phyloP scores from a whole-genome alignment of 2,797 vertebrate species.

The Miichthys miiuy region DNA sequence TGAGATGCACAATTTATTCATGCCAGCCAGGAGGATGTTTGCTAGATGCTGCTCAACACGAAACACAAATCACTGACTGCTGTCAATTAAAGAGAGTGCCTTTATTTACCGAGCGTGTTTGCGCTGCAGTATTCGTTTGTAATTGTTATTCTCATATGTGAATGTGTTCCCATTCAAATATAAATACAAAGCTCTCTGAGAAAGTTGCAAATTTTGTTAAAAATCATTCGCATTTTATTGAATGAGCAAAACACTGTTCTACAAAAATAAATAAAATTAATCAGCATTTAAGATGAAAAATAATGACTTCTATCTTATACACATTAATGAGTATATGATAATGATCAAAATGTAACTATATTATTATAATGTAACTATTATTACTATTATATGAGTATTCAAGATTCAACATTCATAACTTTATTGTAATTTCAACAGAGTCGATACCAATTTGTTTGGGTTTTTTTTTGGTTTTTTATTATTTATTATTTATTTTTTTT shows the following conservation, averaged over 20 bases:
- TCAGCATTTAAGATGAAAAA: not conserved
- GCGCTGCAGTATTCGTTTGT: constrained; percentile 26
- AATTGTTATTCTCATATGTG: constrained; percentile 37
- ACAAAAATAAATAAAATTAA: not conserved
- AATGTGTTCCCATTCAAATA: constrained; percentile 54
- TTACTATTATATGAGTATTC: not conserved
- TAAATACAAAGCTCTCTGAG: constrained; percentile 21
- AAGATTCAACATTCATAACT: not conserved
- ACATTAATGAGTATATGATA: not conserved
- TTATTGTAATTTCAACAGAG: not conserved
- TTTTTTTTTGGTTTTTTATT: too few relatives aligned
- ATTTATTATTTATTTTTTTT: too few relatives aligned
- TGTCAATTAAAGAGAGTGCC: constrained; percentile 78
- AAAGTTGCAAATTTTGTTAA: constrained; percentile 1
- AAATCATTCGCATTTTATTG: not conserved
- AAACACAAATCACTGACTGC: constrained; percentile 72
- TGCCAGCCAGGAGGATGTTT: constrained; percentile 49
- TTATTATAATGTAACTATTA: too few relatives aligned
- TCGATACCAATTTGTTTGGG: too few relatives aligned
- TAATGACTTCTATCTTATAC: not conserved
- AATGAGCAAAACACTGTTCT: not conserved
- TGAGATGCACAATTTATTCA: constrained; percentile 54
- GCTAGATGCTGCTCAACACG: constrained; percentile 58
- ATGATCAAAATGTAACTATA: too few relatives aligned
- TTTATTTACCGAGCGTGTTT: constrained; percentile 58